Conservation (phyloP, 2,888 invertebrate genomes). For the Phanerotoma sp. region DNA sequence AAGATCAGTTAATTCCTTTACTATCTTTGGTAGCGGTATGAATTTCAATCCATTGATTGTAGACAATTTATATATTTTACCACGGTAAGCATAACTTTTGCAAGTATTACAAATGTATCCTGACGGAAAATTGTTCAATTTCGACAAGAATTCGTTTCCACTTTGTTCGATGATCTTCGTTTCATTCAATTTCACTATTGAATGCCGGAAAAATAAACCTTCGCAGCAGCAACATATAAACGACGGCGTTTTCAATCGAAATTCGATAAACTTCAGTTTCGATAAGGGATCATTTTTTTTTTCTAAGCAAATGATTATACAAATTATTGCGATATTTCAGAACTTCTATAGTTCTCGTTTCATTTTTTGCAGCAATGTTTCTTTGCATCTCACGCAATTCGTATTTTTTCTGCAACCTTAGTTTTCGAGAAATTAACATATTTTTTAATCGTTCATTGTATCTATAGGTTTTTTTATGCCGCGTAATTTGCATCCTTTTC, state of each 20-base stretch:
- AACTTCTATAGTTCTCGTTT: too few relatives aligned
- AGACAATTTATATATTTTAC: not conserved
- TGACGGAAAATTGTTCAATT: not conserved
- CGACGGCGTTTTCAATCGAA: not conserved
- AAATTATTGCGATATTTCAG: too few relatives aligned
- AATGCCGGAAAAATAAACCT: not conserved
- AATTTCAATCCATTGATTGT: not conserved
- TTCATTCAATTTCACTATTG: not conserved
- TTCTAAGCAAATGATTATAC: too few relatives aligned
- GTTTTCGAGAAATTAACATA: too few relatives aligned
- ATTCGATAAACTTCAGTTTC: not conserved
- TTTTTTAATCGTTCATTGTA: too few relatives aligned
- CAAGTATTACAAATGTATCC: slow-evolving; percentile 1
- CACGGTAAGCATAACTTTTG: not conserved
- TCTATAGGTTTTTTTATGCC: too few relatives aligned
- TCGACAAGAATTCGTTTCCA: not conserved
- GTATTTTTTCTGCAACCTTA: too few relatives aligned
- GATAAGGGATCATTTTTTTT: not conserved
- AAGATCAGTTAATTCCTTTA: not conserved
- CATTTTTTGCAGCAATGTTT: too few relatives aligned
- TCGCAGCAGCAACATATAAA: not conserved
- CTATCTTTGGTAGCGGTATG: not conserved
- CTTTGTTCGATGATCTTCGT: not conserved
- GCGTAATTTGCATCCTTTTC: too few relatives aligned
- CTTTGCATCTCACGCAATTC: too few relatives aligned